Conservation (phyloP, 1,140 invertebrate genomes). For the Lanistes nyassanus region DNA sequence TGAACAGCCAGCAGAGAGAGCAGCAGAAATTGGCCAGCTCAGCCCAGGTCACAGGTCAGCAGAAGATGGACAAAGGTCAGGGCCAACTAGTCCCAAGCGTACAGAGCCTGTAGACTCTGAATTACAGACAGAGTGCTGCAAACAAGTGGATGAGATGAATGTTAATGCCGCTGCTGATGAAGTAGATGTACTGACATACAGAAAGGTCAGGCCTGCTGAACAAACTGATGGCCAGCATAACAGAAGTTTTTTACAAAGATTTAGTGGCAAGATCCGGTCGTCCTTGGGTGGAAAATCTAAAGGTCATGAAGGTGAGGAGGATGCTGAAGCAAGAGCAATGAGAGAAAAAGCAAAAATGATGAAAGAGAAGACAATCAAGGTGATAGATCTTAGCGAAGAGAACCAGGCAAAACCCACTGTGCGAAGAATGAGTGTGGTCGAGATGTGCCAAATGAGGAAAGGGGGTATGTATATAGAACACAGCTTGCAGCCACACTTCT, state of each 20-base stretch:
- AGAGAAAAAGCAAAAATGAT: constrained; percentile 13
- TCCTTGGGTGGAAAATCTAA: constrained; percentile 21
- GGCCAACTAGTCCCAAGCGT: too few relatives aligned
- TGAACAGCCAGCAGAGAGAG: too few relatives aligned
- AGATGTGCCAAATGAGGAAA: constrained; percentile 34
- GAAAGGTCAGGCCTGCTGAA: neutral
- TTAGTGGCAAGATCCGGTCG: constrained; percentile 52
- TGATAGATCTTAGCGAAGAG: constrained; percentile 50
- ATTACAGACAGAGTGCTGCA: too few relatives aligned
- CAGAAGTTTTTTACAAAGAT: constrained; percentile 46
- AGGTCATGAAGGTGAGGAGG: constrained; percentile 37
- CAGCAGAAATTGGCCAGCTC: too few relatives aligned
- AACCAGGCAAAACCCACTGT: constrained; percentile 34
- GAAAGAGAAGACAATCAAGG: constrained; percentile 39
- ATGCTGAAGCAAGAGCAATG: constrained; percentile 14
- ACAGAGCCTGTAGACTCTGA: too few relatives aligned
- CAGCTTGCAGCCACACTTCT: neutral
- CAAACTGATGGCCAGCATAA: neutral
- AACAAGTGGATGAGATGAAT: too few relatives aligned
- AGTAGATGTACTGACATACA: neutral
- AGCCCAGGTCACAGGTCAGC: too few relatives aligned
- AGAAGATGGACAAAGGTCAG: too few relatives aligned
- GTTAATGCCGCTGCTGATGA: neutral
- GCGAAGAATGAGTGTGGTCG: constrained; percentile 38
- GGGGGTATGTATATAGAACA: constrained; percentile 31